Percentiles rank a stretch among this genome's conserved stretches.
These are phyloP conservation scores for Sphaerodactylus townsendi DNA, from an alignment of 2,113 vertebrate species.

Conservation along the genomic window DNA sequence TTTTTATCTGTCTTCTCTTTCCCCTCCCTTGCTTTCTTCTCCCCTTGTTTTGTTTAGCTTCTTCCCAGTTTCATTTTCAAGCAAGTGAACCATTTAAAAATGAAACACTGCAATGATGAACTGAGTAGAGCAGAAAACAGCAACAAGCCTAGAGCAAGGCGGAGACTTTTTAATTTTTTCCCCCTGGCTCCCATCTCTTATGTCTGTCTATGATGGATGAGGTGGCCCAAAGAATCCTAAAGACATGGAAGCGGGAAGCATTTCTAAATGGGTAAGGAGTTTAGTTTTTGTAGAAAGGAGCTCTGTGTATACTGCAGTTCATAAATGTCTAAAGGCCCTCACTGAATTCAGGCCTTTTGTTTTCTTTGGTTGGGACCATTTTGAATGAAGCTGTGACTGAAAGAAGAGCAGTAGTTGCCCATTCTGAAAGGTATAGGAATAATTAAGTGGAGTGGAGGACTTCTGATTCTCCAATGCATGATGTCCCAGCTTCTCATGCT, in stretches of 20 bases:
- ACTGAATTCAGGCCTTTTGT: background rate
- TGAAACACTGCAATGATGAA: constrained; percentile 33
- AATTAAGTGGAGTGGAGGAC: background rate
- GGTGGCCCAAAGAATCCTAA: background rate
- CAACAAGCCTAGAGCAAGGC: constrained; percentile 46
- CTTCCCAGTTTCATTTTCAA: constrained; percentile 58
- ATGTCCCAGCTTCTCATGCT: background rate
- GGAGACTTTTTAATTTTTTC: constrained; percentile 18
- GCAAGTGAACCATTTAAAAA: constrained; percentile 52
- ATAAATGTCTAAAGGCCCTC: background rate
- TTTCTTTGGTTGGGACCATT: background rate
- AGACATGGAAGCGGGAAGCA: background rate
- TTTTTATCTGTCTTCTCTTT: constrained; percentile 36
- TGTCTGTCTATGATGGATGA: constrained; percentile 30
- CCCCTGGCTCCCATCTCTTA: constrained; percentile 19
- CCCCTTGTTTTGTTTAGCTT: constrained; percentile 42
- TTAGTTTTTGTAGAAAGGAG: background rate
- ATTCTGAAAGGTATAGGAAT: background rate
- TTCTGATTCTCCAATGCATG: background rate
- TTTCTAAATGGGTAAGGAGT: constrained; percentile 2
- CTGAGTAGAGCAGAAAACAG: constrained; percentile 43
- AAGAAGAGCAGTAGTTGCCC: background rate
- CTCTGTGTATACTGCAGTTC: background rate
- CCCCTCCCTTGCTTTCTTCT: constrained; percentile 21
- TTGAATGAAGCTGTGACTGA: background rate